Conservation (phyloP, 2,888 invertebrate species). For the Leptinotarsa juncta region DNA sequence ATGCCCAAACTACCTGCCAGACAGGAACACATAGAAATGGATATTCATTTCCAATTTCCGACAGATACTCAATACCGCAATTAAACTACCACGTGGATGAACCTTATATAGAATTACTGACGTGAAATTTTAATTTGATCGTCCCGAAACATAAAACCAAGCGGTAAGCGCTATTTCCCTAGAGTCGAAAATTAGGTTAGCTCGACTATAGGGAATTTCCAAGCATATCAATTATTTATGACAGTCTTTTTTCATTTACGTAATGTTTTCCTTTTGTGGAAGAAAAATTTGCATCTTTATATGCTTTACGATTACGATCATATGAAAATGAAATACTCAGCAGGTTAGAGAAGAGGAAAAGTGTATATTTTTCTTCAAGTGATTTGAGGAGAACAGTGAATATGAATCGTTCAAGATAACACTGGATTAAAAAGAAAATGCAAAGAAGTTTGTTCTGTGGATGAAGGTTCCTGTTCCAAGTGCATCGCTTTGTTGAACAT, state of each 20-base stretch:
- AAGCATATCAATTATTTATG: constrained; percentile 13
- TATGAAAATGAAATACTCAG: background rate
- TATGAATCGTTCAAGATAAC: too few relatives aligned
- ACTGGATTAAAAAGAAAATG: too few relatives aligned
- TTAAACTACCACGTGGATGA: background rate
- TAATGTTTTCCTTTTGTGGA: background rate
- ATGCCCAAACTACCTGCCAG: too few relatives aligned
- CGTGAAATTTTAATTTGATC: constrained; percentile 10
- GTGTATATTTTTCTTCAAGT: too few relatives aligned
- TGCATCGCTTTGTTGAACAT: too few relatives aligned
- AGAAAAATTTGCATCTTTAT: background rate
- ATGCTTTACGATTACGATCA: background rate
- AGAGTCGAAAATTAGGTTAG: constrained; percentile 8
- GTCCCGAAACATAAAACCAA: constrained; percentile 9
- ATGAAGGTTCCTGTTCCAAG: too few relatives aligned
- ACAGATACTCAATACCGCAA: background rate
- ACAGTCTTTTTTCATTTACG: background rate
- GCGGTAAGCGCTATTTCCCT: constrained; percentile 9
- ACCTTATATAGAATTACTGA: background rate
- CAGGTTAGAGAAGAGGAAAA: too few relatives aligned
- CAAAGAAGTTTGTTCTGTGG: too few relatives aligned
- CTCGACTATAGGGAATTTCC: constrained; percentile 1
- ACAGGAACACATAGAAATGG: too few relatives aligned
- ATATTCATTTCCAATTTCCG: background rate
- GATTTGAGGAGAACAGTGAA: too few relatives aligned